A percentile compares a stretch with the other conserved stretches of the same genome.
Evolutionary conservation across 2,113 vertebrate genomes (phyloP).

Genomic region (Centrocercus urophasianus): DNA sequence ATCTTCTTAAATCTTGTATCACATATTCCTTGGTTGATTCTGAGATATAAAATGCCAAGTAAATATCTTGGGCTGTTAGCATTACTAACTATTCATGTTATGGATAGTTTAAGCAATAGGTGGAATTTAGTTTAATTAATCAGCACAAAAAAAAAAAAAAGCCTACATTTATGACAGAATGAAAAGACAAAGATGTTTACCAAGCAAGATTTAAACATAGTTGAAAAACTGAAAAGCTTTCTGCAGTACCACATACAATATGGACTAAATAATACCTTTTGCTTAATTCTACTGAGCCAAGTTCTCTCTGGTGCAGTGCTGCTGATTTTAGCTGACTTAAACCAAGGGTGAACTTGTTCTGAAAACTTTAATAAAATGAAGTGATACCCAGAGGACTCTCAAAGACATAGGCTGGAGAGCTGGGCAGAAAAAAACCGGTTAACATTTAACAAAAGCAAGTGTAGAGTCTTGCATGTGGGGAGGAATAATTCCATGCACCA

Average conservation of each 20-base stretch:
- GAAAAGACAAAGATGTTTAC: neutral
- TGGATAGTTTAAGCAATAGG: neutral
- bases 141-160: neutral
- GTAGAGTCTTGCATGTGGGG: too few relatives aligned
- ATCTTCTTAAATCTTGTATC: neutral
- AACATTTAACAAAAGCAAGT: too few relatives aligned
- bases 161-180: neutral
- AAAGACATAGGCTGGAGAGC: neutral
- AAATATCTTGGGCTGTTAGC: neutral
- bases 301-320: neutral
- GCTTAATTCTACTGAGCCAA: neutral
- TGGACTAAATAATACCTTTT: neutral
- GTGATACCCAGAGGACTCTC: neutral
- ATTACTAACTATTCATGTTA: neutral
- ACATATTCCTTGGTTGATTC: neutral
- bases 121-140: neutral
- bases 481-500: too few relatives aligned
- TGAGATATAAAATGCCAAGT: neutral
- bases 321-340: neutral
- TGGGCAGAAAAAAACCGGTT: too few relatives aligned
- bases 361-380: neutral
- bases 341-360: neutral
- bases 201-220: neutral
- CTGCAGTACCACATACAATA: neutral
- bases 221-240: neutral